A percentile compares a stretch with the other conserved stretches of the same genome.
phyloP scores from a whole-genome alignment of 2,797 vertebrate genomes.

The Enteromius paludinosus region DNA sequence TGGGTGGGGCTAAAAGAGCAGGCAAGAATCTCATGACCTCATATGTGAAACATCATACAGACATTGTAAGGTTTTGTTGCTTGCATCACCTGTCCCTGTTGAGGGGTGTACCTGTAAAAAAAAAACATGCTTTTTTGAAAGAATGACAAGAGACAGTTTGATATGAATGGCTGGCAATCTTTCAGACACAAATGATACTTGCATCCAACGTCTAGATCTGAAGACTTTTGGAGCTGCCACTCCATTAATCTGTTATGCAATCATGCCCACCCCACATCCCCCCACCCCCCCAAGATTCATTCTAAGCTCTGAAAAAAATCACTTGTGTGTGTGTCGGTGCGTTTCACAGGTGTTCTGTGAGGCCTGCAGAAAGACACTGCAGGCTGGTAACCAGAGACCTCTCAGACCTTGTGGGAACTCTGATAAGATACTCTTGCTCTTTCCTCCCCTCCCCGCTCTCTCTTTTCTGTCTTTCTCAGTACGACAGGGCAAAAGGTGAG shows the following conservation, averaged over 20 bases:
- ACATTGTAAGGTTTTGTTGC: constrained; percentile 36
- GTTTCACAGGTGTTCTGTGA: constrained; percentile 59
- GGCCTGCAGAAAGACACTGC: constrained; percentile 57
- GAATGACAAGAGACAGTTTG: constrained; percentile 26
- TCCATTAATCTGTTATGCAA: constrained; percentile 36
- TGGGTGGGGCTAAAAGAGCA: constrained; percentile 21
- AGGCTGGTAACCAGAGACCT: constrained; percentile 61
- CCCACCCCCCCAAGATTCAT: neutral
- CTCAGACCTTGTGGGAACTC: constrained; percentile 55
- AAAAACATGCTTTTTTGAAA: constrained; percentile 29
- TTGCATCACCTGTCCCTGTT: constrained; percentile 46
- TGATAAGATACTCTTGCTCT: constrained; percentile 61
- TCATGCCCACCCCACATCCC: too few relatives aligned
- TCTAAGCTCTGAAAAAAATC: constrained; percentile 16
- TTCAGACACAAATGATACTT: constrained; percentile 38
- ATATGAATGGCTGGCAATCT: constrained; percentile 42
- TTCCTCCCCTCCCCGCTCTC: constrained; percentile 49
- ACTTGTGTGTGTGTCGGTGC: constrained; percentile 16
- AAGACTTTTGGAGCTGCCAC: constrained; percentile 4
- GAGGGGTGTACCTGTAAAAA: constrained; percentile 25
- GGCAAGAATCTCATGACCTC: constrained; percentile 53
- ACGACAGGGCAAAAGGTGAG: constrained; percentile 55
- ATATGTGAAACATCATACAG: constrained; percentile 54
- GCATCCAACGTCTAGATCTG: constrained; percentile 12
- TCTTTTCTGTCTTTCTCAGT: constrained; percentile 44